A percentile compares a stretch with the other conserved stretches of the same genome.
Conservation (phyloP, 2,113 vertebrate species). For the Bufo gargarizans region DNA sequence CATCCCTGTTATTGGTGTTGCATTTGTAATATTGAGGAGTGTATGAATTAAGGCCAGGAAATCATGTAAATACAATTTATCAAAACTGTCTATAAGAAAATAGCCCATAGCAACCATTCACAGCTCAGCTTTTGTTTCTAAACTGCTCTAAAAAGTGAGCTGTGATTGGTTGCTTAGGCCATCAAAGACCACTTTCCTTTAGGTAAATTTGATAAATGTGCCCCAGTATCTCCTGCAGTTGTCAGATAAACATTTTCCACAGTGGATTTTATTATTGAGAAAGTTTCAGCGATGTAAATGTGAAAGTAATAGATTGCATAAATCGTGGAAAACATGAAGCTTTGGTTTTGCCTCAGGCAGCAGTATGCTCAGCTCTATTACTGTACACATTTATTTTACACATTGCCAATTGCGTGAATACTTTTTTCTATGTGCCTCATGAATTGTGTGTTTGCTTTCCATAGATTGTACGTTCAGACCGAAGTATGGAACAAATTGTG, state of each 20-base stretch:
- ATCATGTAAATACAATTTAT: not conserved
- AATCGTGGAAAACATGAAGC: not conserved
- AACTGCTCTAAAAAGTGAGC: too few relatives aligned
- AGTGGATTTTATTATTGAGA: not conserved
- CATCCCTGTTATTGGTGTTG: too few relatives aligned
- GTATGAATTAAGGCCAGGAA: not conserved
- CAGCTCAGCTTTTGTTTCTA: too few relatives aligned
- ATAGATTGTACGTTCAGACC: conserved; percentile 94
- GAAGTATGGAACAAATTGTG: conserved; percentile 98
- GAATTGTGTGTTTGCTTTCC: not conserved
- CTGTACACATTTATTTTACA: not conserved
- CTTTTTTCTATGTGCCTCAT: not conserved
- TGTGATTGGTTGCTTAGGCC: too few relatives aligned
- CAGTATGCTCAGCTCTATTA: not conserved
- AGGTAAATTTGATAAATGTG: too few relatives aligned
- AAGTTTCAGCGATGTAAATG: not conserved
- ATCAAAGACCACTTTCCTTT: too few relatives aligned
- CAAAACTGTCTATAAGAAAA: too few relatives aligned
- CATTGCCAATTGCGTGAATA: not conserved
- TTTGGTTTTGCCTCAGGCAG: not conserved
- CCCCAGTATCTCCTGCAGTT: not conserved
- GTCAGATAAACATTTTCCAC: not conserved
- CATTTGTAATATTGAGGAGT: too few relatives aligned
- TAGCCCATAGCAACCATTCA: too few relatives aligned
- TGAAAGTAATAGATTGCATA: conserved; percentile 6